Percentiles rank a stretch among this genome's conserved stretches.
Conservation (phyloP, 2,797 vertebrate species). For the Avahi laniger region DNA sequence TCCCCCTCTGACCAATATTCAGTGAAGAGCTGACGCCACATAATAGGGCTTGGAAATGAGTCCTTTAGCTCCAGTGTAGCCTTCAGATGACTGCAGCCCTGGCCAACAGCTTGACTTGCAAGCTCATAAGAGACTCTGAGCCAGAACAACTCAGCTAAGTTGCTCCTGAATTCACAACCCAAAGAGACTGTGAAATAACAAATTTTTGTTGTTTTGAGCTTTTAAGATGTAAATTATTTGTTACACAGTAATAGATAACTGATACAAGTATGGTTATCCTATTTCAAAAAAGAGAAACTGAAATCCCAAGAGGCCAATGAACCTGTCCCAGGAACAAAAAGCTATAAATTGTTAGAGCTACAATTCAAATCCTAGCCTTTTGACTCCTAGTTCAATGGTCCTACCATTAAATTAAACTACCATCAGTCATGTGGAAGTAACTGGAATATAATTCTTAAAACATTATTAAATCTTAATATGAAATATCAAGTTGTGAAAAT, state of each 20-base stretch:
- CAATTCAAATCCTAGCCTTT: not conserved
- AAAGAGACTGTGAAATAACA: not conserved
- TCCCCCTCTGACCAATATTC: not conserved
- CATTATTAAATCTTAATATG: not conserved
- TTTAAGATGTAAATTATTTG: not conserved
- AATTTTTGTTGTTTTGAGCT: not conserved
- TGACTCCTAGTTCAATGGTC: not conserved
- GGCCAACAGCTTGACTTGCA: not conserved
- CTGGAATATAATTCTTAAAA: not conserved
- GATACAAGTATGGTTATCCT: not conserved
- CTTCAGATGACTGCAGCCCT: not conserved
- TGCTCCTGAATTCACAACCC: not conserved
- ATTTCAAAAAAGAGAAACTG: not conserved
- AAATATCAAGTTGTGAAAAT: not conserved
- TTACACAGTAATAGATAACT: not conserved
- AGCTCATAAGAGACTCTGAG: not conserved
- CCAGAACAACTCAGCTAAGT: not conserved
- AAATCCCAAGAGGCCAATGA: not conserved
- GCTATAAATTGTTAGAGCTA: not conserved
- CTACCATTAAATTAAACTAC: not conserved
- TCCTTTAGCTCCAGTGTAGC: not conserved
- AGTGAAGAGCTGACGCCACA: not conserved
- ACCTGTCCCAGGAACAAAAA: not conserved
- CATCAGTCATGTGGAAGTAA: not conserved
- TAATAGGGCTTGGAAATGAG: not conserved